Evolutionary conservation across 1,140 invertebrate genomes (phyloP).

Genomic region (Megalonaias nervosa): DNA sequence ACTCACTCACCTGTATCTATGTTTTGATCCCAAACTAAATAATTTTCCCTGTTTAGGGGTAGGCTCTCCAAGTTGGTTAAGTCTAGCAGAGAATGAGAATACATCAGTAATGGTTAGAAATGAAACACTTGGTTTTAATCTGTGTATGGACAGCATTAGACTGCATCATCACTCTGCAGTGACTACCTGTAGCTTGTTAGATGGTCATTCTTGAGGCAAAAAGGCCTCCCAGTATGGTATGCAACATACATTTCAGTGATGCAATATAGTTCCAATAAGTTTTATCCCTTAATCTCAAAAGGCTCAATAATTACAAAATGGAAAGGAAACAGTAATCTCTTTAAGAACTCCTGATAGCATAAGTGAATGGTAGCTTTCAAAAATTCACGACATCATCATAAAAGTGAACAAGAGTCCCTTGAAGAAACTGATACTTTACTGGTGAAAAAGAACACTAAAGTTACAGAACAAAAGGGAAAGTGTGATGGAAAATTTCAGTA

Average conservation of each 20-base stretch:
- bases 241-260: not conserved
- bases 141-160: not conserved
- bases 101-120: constrained; percentile 9
- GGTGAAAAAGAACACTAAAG: no score
- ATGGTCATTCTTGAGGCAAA: not conserved
- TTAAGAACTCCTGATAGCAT: no score
- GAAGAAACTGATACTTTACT: no score
- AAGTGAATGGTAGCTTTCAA: no score
- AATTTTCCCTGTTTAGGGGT: constrained; percentile 76
- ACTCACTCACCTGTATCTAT: constrained; percentile 80
- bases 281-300: not conserved
- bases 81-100: constrained; percentile 46
- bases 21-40: constrained; percentile 81
- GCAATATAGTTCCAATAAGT: not conserved
- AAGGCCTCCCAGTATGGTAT: no score
- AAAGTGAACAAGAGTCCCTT: no score
- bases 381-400: no score
- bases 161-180: not conserved
- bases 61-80: constrained; percentile 53
- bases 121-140: not conserved
- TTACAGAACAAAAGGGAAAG: no score
- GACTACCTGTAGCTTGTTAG: not conserved
- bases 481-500: no score
- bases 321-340: no score
- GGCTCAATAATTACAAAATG: not conserved